Evolutionary conservation across 2,113 vertebrate species (phyloP).

Genomic region (pig (Sus scrofa)): DNA sequence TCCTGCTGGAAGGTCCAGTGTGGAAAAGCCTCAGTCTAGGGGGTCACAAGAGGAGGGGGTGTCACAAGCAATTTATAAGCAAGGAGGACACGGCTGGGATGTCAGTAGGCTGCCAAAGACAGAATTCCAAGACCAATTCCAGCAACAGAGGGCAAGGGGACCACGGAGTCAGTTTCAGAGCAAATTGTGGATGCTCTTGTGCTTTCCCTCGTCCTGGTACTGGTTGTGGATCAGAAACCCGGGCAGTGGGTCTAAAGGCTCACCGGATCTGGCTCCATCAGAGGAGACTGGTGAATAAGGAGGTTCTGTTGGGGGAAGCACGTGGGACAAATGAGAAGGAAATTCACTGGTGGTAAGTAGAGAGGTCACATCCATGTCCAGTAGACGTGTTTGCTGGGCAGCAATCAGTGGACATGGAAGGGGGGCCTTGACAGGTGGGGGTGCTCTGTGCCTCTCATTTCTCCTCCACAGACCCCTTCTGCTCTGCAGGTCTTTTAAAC

Average conservation of each 20-base stretch:
- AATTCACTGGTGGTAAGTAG: neutral
- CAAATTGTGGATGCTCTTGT: fast-evolving
- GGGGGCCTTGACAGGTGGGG: too few relatives aligned
- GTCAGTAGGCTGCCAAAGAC: fast-evolving
- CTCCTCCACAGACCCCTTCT: neutral
- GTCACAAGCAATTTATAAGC: neutral
- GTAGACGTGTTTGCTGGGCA: fast-evolving
- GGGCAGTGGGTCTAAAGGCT: fast-evolving
- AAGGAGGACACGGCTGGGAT: too few relatives aligned
- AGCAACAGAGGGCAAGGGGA: fast-evolving
- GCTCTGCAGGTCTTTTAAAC: neutral
- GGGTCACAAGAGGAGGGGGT: neutral
- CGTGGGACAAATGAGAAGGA: fast-evolving
- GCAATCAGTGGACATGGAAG: fast-evolving
- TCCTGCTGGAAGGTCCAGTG: neutral
- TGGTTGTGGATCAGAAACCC: fast-evolving
- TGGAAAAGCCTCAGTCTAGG: neutral
- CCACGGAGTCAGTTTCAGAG: fast-evolving
- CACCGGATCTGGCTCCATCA: neutral
- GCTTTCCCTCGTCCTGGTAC: fast-evolving
- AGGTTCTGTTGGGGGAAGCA: fast-evolving
- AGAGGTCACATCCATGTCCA: neutral
- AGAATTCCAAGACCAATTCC: neutral
- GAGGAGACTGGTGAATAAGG: neutral
- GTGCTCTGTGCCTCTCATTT: neutral